These are phyloP conservation scores for Heterotilapia buettikoferi DNA, from an alignment of 2,113 vertebrate species.

Conservation along the genomic window DNA sequence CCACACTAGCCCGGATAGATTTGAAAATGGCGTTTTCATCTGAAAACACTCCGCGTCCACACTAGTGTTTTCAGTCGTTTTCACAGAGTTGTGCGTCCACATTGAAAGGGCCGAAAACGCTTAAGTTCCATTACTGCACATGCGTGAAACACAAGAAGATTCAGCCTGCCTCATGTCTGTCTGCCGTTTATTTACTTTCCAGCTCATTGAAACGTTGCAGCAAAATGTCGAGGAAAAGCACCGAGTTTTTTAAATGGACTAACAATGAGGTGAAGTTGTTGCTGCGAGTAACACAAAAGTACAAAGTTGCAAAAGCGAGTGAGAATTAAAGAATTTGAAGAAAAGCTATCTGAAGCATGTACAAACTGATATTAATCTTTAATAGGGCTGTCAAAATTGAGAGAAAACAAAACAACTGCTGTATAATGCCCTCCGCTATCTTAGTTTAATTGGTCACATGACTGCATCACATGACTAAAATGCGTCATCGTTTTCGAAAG, in stretches of 20 bases:
- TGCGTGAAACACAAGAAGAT: neutral
- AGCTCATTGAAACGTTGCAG: neutral
- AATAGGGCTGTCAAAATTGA: neutral
- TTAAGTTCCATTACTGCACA: neutral
- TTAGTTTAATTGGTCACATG: neutral
- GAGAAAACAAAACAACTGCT: neutral
- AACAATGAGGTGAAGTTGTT: no score
- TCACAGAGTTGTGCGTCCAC: neutral
- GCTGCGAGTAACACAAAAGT: no score
- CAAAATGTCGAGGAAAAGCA: rapidly evolving
- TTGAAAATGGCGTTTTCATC: neutral
- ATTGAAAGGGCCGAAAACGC: neutral
- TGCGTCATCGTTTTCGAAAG: rapidly evolving
- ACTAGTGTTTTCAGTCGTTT: neutral
- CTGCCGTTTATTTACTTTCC: neutral
- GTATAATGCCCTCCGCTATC: rapidly evolving
- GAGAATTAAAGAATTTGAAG: neutral
- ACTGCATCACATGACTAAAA: neutral
- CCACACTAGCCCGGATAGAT: neutral
- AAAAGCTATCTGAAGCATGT: neutral
- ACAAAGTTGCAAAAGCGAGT: neutral
- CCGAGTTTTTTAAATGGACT: rapidly evolving
- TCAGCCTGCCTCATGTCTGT: neutral
- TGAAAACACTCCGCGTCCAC: rapidly evolving
- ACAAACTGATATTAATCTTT: neutral